Conservation (phyloP, 2,888 invertebrate genomes). For the Penaeus monodon region DNA sequence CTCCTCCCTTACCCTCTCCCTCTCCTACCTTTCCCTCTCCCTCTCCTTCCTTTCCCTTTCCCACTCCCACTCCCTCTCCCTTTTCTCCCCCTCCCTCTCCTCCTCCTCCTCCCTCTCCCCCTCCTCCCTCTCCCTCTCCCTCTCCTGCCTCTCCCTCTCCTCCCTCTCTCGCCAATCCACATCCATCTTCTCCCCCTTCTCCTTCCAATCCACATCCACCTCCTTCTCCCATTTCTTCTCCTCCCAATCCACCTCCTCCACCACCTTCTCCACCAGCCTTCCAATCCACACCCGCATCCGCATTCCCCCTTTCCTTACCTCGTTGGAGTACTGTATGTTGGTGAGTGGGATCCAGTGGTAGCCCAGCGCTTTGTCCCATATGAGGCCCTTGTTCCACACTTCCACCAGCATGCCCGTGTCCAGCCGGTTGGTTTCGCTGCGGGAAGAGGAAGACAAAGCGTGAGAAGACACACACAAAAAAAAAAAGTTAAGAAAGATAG, state of each 20-base stretch:
- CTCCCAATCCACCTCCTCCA: too few species aligned
- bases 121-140: not conserved
- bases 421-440: slow-evolving; percentile 94
- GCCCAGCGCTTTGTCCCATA: slow-evolving; percentile 96
- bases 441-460: not conserved
- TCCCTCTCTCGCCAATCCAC: too few species aligned
- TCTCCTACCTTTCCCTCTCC: too few species aligned
- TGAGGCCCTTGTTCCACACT: slow-evolving; percentile 97
- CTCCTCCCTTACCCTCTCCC: too few species aligned
- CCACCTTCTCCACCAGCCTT: too few species aligned
- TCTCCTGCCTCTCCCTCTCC: not conserved
- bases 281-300: not conserved
- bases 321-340: slow-evolving; percentile 88
- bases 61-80: too few species aligned
- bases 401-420: slow-evolving; percentile 93
- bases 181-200: not conserved
- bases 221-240: too few species aligned
- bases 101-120: not conserved
- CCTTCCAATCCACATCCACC: not conserved
- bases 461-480: not conserved
- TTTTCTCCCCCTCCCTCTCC: not conserved
- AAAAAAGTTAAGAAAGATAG: too few species aligned
- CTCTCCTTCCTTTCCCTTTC: too few species aligned
- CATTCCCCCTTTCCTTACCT: slow-evolving; percentile 78
- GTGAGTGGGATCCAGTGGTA: slow-evolving; percentile 93